Evolutionary conservation across 2,113 vertebrate genomes (phyloP), one percentile per base, ranked within the genome.

Genomic region (Orycteropus afer): DNA sequence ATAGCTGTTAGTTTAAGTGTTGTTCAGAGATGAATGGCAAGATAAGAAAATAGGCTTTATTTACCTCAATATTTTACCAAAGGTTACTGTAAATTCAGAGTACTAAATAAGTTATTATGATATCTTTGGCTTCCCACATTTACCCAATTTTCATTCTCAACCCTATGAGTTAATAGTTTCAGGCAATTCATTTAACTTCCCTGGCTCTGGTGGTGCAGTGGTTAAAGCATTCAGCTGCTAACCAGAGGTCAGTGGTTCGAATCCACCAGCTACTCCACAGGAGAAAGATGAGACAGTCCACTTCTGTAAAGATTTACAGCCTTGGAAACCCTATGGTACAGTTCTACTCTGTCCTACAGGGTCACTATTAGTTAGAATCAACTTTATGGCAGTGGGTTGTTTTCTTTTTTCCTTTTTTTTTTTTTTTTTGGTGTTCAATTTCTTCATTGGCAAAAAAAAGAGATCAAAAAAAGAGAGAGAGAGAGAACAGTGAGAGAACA

Each of bases 131-230:
- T 71, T 88, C 78, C n/a, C n/a, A n/a, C n/a, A n/a, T n/a, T 79
- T 80, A 93, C 74, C 29, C 89, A 55, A 79, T 90, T 92, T 94
- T 85, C 78, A 86, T 93, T 63, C 53, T 78, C 81, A 69, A 9
- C 49, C 53, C 42, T 74, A 3, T 55, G 69, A 77, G 77, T 89
- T 78, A 37, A 65, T 85, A 78, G 78, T 90, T 89, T 74, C 3
- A 15, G 32, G 49, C 65, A 71, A 86, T 88, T 88, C 65, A 94
- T 93, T 90, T 53, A 87, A 79, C 65, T 71, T 89, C 51, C 49
- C 34, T 81, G 27, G n/a, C n/a, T n/a, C n/a, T n/a, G n/a, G n/a
- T n/a, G n/a, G n/a, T n/a, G n/a, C n/a, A n/a, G n/a, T n/a, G n/a
- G n/a, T n/a, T n/a, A n/a, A n/a, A n/a, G n/a, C n/a, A n/a, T n/a